These are phyloP conservation scores for Cottoperca gobio DNA, from an alignment of 2,797 vertebrate species.

Conservation along the genomic window DNA sequence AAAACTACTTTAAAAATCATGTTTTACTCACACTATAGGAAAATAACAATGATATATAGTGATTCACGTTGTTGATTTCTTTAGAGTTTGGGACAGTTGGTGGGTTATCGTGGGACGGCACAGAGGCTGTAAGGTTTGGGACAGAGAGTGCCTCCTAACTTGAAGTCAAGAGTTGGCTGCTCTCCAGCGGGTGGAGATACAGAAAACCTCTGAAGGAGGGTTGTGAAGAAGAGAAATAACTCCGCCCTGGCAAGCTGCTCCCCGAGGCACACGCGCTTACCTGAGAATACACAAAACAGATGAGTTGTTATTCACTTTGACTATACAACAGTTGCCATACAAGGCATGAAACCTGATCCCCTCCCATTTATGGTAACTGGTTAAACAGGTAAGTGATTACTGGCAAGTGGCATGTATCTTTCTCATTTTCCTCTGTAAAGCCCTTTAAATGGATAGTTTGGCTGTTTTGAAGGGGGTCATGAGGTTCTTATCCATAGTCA, in stretches of 20 bases:
- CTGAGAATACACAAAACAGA: slow-evolving; percentile 62
- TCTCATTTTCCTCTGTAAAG: background rate
- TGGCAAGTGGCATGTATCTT: background rate
- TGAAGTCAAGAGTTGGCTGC: slow-evolving; percentile 65
- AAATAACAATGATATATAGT: background rate
- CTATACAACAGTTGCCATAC: background rate
- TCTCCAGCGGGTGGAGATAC: slow-evolving; percentile 73
- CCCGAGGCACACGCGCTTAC: slow-evolving; percentile 84
- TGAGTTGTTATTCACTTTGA: background rate
- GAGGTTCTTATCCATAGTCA: no score
- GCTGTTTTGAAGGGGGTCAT: no score
- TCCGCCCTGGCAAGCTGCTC: slow-evolving; percentile 85
- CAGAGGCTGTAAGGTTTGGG: slow-evolving; percentile 83
- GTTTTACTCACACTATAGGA: background rate
- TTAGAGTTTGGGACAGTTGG: background rate
- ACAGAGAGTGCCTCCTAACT: slow-evolving; percentile 62
- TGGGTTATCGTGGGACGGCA: slow-evolving; percentile 58
- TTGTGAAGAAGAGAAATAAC: slow-evolving; percentile 81
- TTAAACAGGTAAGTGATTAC: background rate
- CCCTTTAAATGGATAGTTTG: no score
- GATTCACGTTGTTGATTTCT: background rate
- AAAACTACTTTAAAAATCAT: background rate
- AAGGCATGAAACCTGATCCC: background rate
- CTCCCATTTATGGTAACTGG: background rate
- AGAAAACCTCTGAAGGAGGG: slow-evolving; percentile 87